Evolutionary conservation across 2,888 invertebrate species (phyloP), one percentile per base, ranked within the genome.

Genomic region (Mythimna vitellina): DNA sequence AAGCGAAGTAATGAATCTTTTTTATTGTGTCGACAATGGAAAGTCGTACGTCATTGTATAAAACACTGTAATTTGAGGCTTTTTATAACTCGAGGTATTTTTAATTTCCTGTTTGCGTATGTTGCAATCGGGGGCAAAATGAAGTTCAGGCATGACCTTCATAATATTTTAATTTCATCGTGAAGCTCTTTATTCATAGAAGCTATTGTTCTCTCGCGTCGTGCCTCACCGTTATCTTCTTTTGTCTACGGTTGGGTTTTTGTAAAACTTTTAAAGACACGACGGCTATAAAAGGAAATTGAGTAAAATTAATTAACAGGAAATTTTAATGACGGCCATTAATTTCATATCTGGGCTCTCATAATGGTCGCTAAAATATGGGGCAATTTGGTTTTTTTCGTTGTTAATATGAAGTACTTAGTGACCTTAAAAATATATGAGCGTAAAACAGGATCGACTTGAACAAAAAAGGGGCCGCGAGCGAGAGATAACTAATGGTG

Each of bases 401-500:
- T 22, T 20, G 8, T 46, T 46, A 46, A 29, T 14, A 64, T 64
- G 57, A 73, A 53, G 64, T 49, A 60, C 12, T 14, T 29, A 61
- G 57, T 61, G 53, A 81, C 77, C 70, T 66, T 68, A 66, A 82
- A 87, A 78, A 86, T 74, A 73, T 81, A 80, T 80, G 71, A 66
- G 67, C 60, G 81, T 76, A 81, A 87, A 87, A 84, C 70, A 54
- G 72, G 80, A 86, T 87, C 67, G 77, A 84, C 76, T 85, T 80
- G 42, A 58, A 66, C 61, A 75, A 83, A 80, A 83, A 82, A 67
- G 56, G 38, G 78, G 82, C 82, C 60, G 78, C 82, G 81, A 80
- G 78, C 70, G 62, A 74, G 70, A 83, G 80, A 86, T 84, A 88
- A 86, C 85, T 87, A 89, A 91, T 90, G 89, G 89, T 86, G 68